Conservation (phyloP, 2,113 vertebrate genomes). For the Eurystomus gularis region DNA sequence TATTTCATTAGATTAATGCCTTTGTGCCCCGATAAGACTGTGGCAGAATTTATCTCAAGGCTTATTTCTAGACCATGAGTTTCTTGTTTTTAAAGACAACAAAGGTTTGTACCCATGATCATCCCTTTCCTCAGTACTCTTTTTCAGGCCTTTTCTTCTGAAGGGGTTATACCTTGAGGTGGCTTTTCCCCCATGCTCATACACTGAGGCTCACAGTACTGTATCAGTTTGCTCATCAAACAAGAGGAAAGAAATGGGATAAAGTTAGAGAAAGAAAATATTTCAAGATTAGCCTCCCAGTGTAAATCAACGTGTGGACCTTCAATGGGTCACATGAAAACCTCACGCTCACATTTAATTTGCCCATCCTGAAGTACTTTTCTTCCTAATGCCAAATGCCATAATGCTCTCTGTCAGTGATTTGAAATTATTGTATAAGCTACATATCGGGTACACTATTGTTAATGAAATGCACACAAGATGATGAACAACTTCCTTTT, state of each 20-base stretch:
- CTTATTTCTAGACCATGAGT: background rate
- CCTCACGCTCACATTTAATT: slow-evolving; percentile 76
- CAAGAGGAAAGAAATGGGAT: slow-evolving; percentile 52
- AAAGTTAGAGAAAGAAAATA: slow-evolving; percentile 54
- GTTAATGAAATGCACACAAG: slow-evolving; percentile 88
- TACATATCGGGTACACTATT: slow-evolving; percentile 82
- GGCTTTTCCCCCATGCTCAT: background rate
- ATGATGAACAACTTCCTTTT: slow-evolving; percentile 99
- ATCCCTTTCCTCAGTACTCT: background rate
- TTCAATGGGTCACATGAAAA: slow-evolving; percentile 68
- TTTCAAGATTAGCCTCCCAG: slow-evolving; percentile 61
- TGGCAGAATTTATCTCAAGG: background rate
- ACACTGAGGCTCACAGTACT: background rate
- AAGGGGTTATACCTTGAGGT: background rate
- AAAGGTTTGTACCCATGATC: background rate
- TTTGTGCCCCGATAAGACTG: background rate
- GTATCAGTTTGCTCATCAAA: slow-evolving; percentile 23
- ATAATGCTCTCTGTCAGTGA: slow-evolving; percentile 85
- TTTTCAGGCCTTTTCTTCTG: background rate
- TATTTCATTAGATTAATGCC: background rate
- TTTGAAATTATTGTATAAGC: slow-evolving; percentile 81
- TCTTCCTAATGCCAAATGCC: slow-evolving; percentile 76
- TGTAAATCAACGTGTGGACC: slow-evolving; percentile 58
- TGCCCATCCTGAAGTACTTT: slow-evolving; percentile 80
- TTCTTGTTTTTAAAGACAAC: background rate